Evolutionary conservation across 2,797 vertebrate species (phyloP).

Genomic region (Hipposideros larvatus): DNA sequence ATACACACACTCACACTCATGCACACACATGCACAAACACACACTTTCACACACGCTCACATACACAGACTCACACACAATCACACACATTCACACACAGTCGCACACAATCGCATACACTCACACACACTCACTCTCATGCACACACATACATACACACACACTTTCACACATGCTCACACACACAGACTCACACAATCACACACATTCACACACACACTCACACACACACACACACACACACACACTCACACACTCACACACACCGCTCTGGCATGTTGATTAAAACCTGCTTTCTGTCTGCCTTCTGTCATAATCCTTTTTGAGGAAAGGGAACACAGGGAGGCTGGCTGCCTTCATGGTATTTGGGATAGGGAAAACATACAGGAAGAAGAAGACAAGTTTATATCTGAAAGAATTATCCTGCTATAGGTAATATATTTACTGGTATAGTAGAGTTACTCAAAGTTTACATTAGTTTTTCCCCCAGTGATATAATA

Average conservation of each 20-base stretch:
- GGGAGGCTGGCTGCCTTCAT: background rate
- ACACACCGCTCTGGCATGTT: background rate
- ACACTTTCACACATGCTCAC: background rate
- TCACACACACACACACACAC: background rate
- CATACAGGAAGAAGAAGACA: background rate
- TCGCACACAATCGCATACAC: too few species aligned
- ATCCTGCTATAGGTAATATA: background rate
- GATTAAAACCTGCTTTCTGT: background rate
- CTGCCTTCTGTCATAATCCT: background rate
- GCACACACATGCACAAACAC: too few species aligned
- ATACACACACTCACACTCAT: too few species aligned
- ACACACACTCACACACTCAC: too few species aligned
- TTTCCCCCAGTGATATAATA: background rate
- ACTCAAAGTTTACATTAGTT: background rate
- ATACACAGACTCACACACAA: too few species aligned
- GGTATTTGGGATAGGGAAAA: background rate
- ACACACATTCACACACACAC: background rate
- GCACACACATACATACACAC: too few species aligned
- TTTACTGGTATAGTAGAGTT: background rate
- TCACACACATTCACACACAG: too few species aligned
- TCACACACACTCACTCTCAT: background rate
- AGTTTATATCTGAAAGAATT: background rate
- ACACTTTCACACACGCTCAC: background rate
- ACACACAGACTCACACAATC: too few species aligned
- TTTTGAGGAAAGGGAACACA: background rate